A percentile compares a stretch with the other conserved stretches of the same genome.
Conservation (phyloP, 2,888 invertebrate species). For the Junonia oenone region DNA sequence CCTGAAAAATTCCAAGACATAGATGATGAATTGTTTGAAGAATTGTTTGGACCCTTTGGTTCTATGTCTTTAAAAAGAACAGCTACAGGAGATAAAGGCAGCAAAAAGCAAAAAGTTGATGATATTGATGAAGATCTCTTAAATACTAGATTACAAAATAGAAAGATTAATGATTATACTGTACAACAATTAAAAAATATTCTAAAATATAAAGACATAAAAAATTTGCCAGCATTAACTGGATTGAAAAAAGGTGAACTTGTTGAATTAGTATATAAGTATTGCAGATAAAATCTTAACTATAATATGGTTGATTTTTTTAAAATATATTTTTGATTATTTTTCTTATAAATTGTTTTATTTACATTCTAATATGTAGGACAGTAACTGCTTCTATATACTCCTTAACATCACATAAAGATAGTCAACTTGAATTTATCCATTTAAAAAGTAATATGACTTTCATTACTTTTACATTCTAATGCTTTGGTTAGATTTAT, state of each 20-base stretch:
- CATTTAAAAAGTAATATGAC: too few species aligned
- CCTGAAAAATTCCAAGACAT: constrained; percentile 44
- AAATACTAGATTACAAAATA: constrained; percentile 39
- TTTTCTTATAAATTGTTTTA: background rate
- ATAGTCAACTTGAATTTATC: too few species aligned
- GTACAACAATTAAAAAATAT: constrained; percentile 56
- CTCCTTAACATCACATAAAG: too few species aligned
- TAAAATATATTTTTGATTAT: background rate
- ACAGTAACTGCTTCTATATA: too few species aligned
- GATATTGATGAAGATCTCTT: constrained; percentile 52
- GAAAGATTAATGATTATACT: constrained; percentile 50
- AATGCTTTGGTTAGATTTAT: too few species aligned
- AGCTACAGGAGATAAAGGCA: constrained; percentile 27
- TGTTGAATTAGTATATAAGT: constrained; percentile 54
- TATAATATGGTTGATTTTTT: background rate
- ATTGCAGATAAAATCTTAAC: constrained; percentile 33
- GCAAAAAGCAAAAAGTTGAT: constrained; percentile 45
- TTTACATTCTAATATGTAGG: too few species aligned
- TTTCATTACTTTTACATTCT: too few species aligned
- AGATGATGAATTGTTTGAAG: constrained; percentile 59
- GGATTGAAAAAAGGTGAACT: constrained; percentile 59
- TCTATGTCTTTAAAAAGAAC: constrained; percentile 46
- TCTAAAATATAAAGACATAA: constrained; percentile 45
- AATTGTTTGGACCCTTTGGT: constrained; percentile 66
- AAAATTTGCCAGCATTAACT: constrained; percentile 48